Evolutionary conservation across 2,888 invertebrate genomes (phyloP).

Genomic region (Thecocarcelia acutangulata): DNA sequence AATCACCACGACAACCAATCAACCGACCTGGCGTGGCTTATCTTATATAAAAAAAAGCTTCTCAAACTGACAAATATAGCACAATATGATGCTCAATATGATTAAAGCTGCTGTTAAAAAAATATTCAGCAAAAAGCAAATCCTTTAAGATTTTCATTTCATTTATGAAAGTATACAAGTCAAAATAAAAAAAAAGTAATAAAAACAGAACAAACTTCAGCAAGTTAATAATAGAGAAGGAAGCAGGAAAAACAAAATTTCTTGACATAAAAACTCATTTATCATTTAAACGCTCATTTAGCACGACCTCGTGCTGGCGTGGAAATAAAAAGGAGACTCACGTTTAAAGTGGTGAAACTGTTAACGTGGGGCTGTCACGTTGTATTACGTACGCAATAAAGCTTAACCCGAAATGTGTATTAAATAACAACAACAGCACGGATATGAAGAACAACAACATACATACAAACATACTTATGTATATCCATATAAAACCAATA

Average conservation of each 20-base stretch:
- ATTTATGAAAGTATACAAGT: too few species aligned
- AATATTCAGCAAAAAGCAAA: too few species aligned
- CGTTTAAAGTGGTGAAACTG: conserved; percentile 53
- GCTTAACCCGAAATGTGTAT: conserved; percentile 59
- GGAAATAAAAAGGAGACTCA: conserved; percentile 23
- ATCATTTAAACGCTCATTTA: conserved; percentile 70
- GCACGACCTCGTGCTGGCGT: conserved; percentile 50
- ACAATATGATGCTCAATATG: too few species aligned
- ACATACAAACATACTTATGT: too few species aligned
- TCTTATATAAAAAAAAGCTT: too few species aligned
- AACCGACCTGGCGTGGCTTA: too few species aligned
- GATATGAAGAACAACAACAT: too few species aligned
- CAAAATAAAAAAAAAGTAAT: too few species aligned
- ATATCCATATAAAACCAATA: conserved; percentile 36
- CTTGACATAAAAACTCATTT: conserved; percentile 66
- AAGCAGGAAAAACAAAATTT: conserved; percentile 17
- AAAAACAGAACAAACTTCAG: not conserved
- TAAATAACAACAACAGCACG: conserved; percentile 27
- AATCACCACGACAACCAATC: too few species aligned
- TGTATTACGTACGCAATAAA: conserved; percentile 67
- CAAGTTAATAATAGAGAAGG: not conserved
- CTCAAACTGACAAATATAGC: too few species aligned
- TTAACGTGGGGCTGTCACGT: conserved; percentile 61
- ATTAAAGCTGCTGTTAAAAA: too few species aligned
- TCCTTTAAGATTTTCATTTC: too few species aligned